These are phyloP conservation scores for Drosophila chauvacae DNA, from an alignment of 1,140 invertebrate genomes.

Conservation along the genomic window DNA sequence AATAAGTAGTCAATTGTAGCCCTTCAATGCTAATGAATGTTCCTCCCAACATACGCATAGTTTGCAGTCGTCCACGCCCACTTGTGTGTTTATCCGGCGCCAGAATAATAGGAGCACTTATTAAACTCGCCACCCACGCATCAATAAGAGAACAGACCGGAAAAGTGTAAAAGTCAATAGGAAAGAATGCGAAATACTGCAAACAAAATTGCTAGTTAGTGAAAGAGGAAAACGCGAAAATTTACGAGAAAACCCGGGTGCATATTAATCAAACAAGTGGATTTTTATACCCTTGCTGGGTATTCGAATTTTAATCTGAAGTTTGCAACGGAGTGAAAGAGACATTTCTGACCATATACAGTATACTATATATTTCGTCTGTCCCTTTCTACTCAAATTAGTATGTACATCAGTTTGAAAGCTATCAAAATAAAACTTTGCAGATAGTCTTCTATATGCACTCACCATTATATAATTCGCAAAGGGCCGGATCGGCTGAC, in stretches of 20 bases:
- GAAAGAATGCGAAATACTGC: constrained; percentile 27
- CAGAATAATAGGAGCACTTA: not conserved
- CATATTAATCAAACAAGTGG: constrained; percentile 64
- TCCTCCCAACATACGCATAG: too few relatives aligned
- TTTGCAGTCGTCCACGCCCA: not conserved
- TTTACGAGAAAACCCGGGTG: not conserved
- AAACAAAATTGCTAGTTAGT: constrained; percentile 31
- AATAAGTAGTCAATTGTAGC: not conserved
- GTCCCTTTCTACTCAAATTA: too few relatives aligned
- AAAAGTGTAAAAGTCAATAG: constrained; percentile 47
- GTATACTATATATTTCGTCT: too few relatives aligned
- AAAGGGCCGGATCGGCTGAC: too few relatives aligned
- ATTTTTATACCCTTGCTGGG: constrained; percentile 19
- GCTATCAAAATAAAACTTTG: too few relatives aligned
- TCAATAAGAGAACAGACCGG: not conserved
- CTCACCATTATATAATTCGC: too few relatives aligned
- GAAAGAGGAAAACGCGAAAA: constrained; percentile 8
- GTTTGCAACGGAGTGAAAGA: too few relatives aligned
- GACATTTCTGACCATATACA: too few relatives aligned
- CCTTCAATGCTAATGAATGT: not conserved
- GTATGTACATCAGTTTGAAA: too few relatives aligned
- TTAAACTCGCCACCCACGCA: not conserved
- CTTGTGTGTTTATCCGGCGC: not conserved
- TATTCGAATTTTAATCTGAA: too few relatives aligned
- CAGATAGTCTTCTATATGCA: too few relatives aligned